Evolutionary conservation across 1,140 invertebrate species (phyloP), one percentile per base, ranked within the genome.

Genomic region (Drosophila setifemur): DNA sequence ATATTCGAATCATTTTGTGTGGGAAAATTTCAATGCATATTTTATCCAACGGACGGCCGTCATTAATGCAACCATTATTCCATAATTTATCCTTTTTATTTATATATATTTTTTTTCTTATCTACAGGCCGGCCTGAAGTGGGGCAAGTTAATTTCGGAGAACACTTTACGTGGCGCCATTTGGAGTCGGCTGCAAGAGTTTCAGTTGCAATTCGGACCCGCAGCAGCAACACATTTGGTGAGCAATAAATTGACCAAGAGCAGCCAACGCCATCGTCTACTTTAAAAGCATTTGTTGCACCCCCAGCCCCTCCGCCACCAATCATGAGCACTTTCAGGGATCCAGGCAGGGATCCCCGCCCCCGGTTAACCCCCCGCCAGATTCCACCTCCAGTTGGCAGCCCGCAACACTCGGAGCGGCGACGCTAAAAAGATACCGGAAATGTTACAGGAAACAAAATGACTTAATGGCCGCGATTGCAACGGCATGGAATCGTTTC

Each of bases 401-500:
- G 40, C n/a, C 42, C 7, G 37, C 48, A 28, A 21, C 28, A 43
- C 49, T 52, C 52, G 52, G 53, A 48, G 53, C 63, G 60, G 55
- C 48, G 60, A 60, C 40, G 76, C 79, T 79, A 86, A 86, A 86
- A 86, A 86, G 82, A 86, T 86, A 75, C 81, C 75, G 81, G 74
- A 87, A 86, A 76, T 86, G 82, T 82, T 60, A 58, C 82, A 81
- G 82, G 82, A 86, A 86, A 81, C 76, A 81, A 86, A 86, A 86
- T 86, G 81, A 86, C 82, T 86, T 86, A 86, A 86, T 86, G 81
- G 81, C 76, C 58, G 73, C 78, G 74, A 83, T 83, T 85, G 78
- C 79, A 68, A 71, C 44, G 76, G 75, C 69, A 74, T 57, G 55
- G 54, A 72, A 78, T 64, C 61, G 42, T 66, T 66, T 49, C 61